Percentiles rank a stretch among this genome's conserved stretches.
Evolutionary conservation across 2,797 vertebrate genomes (phyloP).

Genomic region (Trachurus trachurus): DNA sequence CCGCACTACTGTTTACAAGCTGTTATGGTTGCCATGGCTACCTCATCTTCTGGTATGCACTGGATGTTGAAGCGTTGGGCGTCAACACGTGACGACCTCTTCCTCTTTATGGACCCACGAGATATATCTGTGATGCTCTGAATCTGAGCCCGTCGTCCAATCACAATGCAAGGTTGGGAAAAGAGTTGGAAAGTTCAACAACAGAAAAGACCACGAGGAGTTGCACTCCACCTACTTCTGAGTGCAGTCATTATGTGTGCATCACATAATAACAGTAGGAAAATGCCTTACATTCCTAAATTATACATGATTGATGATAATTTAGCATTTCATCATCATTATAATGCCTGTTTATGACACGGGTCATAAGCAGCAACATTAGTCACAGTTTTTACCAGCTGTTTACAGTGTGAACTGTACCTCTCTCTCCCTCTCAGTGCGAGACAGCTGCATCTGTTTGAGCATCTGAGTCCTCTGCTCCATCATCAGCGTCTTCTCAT

Average conservation of each 20-base stretch:
- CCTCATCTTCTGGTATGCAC: slow-evolving; percentile 82
- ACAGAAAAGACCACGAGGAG: background rate
- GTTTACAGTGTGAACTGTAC: slow-evolving; percentile 69
- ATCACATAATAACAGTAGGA: background rate
- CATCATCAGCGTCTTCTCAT: slow-evolving; percentile 97
- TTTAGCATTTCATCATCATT: background rate
- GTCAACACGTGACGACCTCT: slow-evolving; percentile 72
- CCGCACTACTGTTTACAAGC: background rate
- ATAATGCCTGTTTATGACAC: background rate
- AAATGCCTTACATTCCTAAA: background rate
- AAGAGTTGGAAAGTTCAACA: slow-evolving; percentile 63
- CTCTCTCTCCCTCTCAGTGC: slow-evolving; percentile 93
- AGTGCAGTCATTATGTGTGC: background rate
- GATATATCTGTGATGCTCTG: slow-evolving; percentile 92
- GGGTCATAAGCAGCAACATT: background rate
- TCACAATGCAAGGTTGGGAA: background rate
- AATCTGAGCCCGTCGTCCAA: slow-evolving; percentile 82
- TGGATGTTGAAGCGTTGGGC: slow-evolving; percentile 59
- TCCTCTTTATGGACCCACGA: slow-evolving; percentile 88
- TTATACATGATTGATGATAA: no score
- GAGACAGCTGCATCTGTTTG: slow-evolving; percentile 97
- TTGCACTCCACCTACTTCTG: background rate
- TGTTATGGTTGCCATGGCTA: slow-evolving; percentile 70
- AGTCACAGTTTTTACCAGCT: no score
- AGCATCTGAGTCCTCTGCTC: slow-evolving; percentile 97